A percentile compares a stretch with the other conserved stretches of the same genome.
phyloP scores from a whole-genome alignment of 64 coral and sea anemone species.

The Pachyseris speciosa region DNA sequence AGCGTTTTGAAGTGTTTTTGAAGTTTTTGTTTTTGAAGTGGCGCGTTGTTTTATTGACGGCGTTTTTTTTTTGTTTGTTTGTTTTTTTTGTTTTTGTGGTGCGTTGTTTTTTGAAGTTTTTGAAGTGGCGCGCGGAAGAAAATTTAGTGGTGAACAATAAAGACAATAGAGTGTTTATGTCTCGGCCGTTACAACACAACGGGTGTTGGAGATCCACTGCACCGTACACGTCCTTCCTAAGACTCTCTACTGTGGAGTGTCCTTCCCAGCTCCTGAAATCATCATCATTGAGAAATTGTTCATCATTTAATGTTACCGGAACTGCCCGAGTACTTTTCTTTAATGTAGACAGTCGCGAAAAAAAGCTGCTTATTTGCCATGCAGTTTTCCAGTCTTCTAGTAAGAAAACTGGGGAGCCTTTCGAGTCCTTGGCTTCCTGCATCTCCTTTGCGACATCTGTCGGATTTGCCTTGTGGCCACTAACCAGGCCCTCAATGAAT shows the following conservation, averaged over 20 bases:
- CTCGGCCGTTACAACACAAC: background rate
- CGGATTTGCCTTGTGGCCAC: conserved; percentile 37
- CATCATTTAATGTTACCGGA: background rate
- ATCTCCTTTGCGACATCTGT: conserved; percentile 21
- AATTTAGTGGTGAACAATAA: too few relatives aligned
- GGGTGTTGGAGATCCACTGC: conserved; percentile 30
- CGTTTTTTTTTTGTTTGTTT: too few relatives aligned
- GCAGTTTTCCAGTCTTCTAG: conserved; percentile 60
- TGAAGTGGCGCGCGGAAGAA: too few relatives aligned
- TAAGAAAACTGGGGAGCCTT: background rate
- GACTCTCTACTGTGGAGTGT: background rate
- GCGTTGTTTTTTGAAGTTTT: too few relatives aligned
- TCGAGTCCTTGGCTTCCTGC: background rate
- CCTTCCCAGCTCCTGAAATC: conserved; percentile 19
- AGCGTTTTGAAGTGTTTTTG: too few relatives aligned
- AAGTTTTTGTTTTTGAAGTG: too few relatives aligned
- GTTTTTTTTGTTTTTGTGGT: too few relatives aligned
- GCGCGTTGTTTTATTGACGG: too few relatives aligned
- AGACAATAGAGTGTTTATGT: too few relatives aligned
- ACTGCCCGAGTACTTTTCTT: background rate
- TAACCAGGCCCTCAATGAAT: conserved; percentile 4
- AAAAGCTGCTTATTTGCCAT: conserved; percentile 29
- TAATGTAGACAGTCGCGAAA: conserved; percentile 43
- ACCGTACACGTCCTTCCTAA: background rate
- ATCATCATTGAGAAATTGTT: background rate